Evolutionary conservation across 2,797 vertebrate species (phyloP).

Genomic region (Aythya fuligula): DNA sequence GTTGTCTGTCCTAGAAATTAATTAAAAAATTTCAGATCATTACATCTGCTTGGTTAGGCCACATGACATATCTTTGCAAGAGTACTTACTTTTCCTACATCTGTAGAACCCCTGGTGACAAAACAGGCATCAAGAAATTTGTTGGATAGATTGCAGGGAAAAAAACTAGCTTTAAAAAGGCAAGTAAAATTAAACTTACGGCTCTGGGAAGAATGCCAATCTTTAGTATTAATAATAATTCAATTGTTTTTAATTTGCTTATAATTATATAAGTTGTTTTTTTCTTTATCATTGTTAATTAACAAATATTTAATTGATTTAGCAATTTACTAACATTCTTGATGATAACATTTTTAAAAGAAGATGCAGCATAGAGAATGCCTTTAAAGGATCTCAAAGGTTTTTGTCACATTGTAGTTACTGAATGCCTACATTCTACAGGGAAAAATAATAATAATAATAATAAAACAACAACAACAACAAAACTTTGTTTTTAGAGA

Average conservation of each 20-base stretch:
- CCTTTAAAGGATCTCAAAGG: slow-evolving; percentile 2
- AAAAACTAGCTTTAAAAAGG: slow-evolving; percentile 36
- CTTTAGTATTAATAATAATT: slow-evolving; percentile 76
- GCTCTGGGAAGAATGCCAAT: slow-evolving; percentile 74
- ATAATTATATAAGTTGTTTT: slow-evolving; percentile 71
- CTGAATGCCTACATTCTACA: background rate
- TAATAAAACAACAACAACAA: background rate
- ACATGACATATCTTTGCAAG: background rate
- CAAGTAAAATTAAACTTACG: slow-evolving; percentile 57
- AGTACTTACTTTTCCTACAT: background rate
- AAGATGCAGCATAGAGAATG: background rate
- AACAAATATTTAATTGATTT: slow-evolving; percentile 76
- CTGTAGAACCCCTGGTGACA: background rate
- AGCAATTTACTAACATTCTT: slow-evolving; percentile 59
- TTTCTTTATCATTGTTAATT: slow-evolving; percentile 72
- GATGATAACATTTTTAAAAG: slow-evolving; percentile 57
- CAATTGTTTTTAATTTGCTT: slow-evolving; percentile 74
- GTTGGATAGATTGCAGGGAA: background rate
- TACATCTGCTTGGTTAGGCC: background rate
- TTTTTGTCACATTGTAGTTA: background rate
- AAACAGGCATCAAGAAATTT: background rate
- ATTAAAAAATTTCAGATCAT: background rate
- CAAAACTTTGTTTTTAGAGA: background rate
- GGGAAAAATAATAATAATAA: no score
- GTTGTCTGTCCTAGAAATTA: background rate